phyloP scores from a whole-genome alignment of 2,113 vertebrate species.

The Lycaon pictus region DNA sequence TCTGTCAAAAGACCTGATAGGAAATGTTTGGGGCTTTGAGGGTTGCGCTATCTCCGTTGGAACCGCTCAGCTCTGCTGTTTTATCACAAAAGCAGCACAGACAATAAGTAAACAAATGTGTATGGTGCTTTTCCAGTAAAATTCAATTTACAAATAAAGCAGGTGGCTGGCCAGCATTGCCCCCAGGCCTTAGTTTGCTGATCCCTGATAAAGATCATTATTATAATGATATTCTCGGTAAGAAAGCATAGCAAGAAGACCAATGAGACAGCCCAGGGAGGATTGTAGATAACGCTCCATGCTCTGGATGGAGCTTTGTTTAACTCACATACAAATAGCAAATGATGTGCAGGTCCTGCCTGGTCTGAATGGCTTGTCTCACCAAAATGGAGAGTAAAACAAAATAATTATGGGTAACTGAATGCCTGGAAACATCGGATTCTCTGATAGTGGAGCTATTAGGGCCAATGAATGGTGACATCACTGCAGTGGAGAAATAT shows the following conservation, averaged over 20 bases:
- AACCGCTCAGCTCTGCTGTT: background rate
- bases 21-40: background rate
- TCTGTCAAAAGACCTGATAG: background rate
- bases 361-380: background rate
- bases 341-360: background rate
- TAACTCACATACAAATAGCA: background rate
- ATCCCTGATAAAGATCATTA: background rate
- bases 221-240: background rate
- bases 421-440: background rate
- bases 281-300: fast-evolving
- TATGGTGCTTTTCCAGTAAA: background rate
- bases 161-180: background rate
- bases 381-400: background rate
- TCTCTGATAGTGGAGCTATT: constrained; percentile 46
- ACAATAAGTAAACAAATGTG: background rate
- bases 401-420: constrained; percentile 36
- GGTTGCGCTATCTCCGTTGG: background rate
- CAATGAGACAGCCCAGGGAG: background rate
- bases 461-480: background rate
- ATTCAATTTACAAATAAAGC: background rate
- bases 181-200: background rate
- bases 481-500: background rate
- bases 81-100: background rate
- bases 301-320: background rate
- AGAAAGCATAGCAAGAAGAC: background rate